Evolutionary conservation across 2,113 vertebrate genomes (phyloP), one percentile per base, ranked within the genome.

Genomic region (Limanda limanda): DNA sequence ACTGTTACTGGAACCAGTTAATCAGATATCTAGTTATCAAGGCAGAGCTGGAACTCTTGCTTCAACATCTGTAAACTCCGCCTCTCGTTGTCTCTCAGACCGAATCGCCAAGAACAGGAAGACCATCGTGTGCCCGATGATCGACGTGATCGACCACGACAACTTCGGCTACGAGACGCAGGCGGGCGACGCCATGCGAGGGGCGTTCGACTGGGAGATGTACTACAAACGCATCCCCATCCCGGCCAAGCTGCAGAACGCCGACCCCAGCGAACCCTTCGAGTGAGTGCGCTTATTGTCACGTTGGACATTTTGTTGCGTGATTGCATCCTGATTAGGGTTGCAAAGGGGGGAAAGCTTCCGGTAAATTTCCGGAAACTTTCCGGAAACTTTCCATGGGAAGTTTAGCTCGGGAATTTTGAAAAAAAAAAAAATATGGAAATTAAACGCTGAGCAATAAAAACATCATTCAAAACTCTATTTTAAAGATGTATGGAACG

Each of bases 201-300:
- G 98, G 0, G 98, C 97, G 0, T 99, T 99, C 18, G 98, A 99
- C 94, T 99, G 98, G 98, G 98, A 99, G 88, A 99, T 99, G 97
- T 99, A 96, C 93, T 99, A 99, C 94, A 99, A 99, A 73, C 95
- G 98, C 56, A 98, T 99, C 82, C 97, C 98, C 0, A 98, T 99
- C 85, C 98, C 98, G 14, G n/a, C 95, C 0, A 94, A 97, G 82
- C 86, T 99, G 63, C 96, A 97, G 92, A 96, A 96, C 66, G 69
- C 74, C 3, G 98, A 99, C 90, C 94, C 95, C 89, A 99, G 98
- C 5, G 96, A 98, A 71, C 96, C 97, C 5, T 99, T 99, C 58
- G 95, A 98, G 98, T 99, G 91, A 97, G 97, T 96, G 74, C 8
- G 13, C 8, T 63, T 37, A 18, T 54, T 17, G 8, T 2, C 7